Evolutionary conservation across 37 sponge, comb jelly and placozoan species (phyloP).

Genomic region (Ephydatia muelleri): DNA sequence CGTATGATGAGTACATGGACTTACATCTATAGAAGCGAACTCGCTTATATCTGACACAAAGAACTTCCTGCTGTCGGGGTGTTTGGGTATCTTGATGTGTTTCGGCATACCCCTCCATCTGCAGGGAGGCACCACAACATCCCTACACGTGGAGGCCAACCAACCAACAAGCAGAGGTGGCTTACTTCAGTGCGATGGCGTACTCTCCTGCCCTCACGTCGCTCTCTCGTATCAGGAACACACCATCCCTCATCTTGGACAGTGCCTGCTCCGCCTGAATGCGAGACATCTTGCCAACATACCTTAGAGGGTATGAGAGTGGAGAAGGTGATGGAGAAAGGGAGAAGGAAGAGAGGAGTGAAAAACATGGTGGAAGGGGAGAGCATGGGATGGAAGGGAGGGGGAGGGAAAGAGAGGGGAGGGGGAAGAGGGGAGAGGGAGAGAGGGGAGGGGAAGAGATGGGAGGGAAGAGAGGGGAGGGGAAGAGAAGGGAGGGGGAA

Average conservation of each 20-base stretch:
- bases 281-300: conserved; percentile 78
- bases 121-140: not conserved
- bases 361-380: too few relatives aligned
- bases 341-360: too few relatives aligned
- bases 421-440: too few relatives aligned
- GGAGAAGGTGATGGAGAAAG: too few relatives aligned
- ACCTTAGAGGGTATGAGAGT: too few relatives aligned
- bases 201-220: conserved; percentile 83
- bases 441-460: too few relatives aligned
- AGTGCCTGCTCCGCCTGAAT: conserved; percentile 78
- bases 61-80: conserved; percentile 41
- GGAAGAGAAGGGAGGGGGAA: too few relatives aligned
- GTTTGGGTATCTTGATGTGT: conserved; percentile 83
- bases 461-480: too few relatives aligned
- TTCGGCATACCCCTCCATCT: conserved; percentile 80
- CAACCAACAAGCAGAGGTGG: not conserved
- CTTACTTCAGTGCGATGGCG: conserved; percentile 85
- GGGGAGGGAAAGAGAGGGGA: too few relatives aligned
- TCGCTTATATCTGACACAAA: conserved; percentile 80
- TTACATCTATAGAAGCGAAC: conserved; percentile 53
- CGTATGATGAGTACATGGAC: not conserved
- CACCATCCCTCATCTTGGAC: conserved; percentile 56
- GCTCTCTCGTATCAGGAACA: conserved; percentile 89
- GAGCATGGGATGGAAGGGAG: not conserved
- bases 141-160: not conserved